Base-by-base conservation (phyloP, 2,888 invertebrate genomes). In the Chrysomela aeneicollis region DNA sequence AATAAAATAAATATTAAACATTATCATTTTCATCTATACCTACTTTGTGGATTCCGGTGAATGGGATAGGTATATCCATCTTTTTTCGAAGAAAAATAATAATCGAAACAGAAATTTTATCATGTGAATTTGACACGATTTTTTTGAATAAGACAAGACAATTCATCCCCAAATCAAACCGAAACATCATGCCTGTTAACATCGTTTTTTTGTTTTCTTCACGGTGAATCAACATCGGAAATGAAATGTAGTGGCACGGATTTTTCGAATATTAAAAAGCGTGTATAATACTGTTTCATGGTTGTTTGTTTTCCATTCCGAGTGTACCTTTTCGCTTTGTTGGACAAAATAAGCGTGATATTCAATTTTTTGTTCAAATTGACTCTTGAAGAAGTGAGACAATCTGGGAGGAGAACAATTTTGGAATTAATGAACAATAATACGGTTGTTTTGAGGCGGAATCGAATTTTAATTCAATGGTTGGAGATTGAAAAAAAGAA, bases 261-360 rank as follows among this genome's bases (percentile, higher is more conserved):
- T 59, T 63, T 65, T 67, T 68, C 62, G 59, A 67, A 64, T 73
- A 76, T 75, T 76, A 78, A 78, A 75, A 72, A 70, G 72, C 77
- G 77, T 77, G 72, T 77, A 77, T 42, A 42, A 78, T 74, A 70
- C 74, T 73, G 76, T 78, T 78, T 78, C 77, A 75, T 77, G 77
- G 74, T 67, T 71, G 70, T 75, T 76, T 77, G 74, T 74, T 71
- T 76, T 73, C 68, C 64, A 67, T 67, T 64, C 63, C 64, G 62
- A 66, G 53, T 63, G 64, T 52, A 61, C 68, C 67, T 71, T 71
- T 70, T 69, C 32, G 51, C 53, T 52, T 59, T 53, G 49, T 59
- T 53, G 59, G 17, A 42, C 47, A 60, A 62, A 42, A 26, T 50
- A 46, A 52, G 57, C 62, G 54, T 62, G 62, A 57, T 49, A 58